Evolutionary conservation across 2,888 invertebrate genomes (phyloP), one percentile per base, ranked within the genome.

Genomic region (Lepidocyrtoides sp.): DNA sequence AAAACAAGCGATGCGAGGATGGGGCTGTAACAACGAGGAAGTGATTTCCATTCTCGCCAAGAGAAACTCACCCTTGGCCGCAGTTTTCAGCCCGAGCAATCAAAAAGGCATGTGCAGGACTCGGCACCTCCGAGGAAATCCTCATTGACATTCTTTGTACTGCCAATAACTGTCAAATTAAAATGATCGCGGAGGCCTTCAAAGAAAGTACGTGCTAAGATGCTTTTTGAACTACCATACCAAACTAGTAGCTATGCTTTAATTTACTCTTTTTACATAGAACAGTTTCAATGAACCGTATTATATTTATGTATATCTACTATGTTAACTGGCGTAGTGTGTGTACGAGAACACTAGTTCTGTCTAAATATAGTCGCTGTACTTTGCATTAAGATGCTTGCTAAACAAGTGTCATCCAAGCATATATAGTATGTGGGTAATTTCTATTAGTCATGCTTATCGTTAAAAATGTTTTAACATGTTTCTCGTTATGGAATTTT

Each of bases 61-160:
- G 32, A 88, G 94, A 60, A 92, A 77, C 36, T 93, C 93, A 95
- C 91, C 95, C 95, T 12, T 94, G 95, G 57, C 94, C 94, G 41
- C 95, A 95, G 83, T 95, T 95, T 94, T 95, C 95, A 93, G 96
- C 96, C n/a, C 94, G 95, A 84, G 95, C 95, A 91, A 94, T 96
- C 48, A 95, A 95, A 91, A 94, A 95, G 84, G 96, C 96, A 57
- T 95, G 96, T 94, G 92, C 93, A 91, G 95, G 95, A 17, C 90
- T 95, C 36, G 95, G 95, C 23, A 96, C 96, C 14, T 95, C 95
- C 17, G 95, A 95, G 69, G 93, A 93, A 29, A 95, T 95, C 12
- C 94, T 96, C 23, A 95, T 96, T 72, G 96, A 96, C 93, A 95
- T 96, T 86, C 94, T 96, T 93, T 95, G 95, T 91, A 95, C 95